These are phyloP conservation scores for Synanthedon andrenaeformis DNA, from an alignment of 2,888 invertebrate genomes.

Conservation along the genomic window DNA sequence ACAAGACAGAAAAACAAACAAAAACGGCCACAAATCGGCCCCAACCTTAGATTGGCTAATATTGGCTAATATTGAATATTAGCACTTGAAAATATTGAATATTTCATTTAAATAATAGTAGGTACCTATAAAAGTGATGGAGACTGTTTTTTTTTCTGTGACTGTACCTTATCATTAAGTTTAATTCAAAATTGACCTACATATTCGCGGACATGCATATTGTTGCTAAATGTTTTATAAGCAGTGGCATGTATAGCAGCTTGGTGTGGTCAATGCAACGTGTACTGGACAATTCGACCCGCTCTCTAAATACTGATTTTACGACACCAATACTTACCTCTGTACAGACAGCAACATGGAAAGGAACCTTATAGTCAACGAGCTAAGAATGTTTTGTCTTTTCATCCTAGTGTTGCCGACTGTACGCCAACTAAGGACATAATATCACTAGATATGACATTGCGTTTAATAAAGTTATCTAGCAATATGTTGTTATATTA, in stretches of 20 bases:
- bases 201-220: neutral
- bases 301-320: slow-evolving; percentile 43
- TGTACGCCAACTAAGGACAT: neutral
- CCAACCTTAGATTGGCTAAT: too few species aligned
- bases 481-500: neutral
- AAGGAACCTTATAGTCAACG: too few species aligned
- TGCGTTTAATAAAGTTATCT: neutral
- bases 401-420: too few species aligned
- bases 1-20: too few species aligned
- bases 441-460: neutral
- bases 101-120: too few species aligned
- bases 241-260: neutral
- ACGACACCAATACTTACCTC: slow-evolving; percentile 22
- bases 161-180: neutral
- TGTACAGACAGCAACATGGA: too few species aligned
- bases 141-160: too few species aligned
- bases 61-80: too few species aligned
- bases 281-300: neutral
- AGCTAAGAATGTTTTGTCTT: too few species aligned
- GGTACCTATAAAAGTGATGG: too few species aligned
- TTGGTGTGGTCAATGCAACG: neutral
- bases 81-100: too few species aligned
- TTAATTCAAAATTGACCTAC: neutral
- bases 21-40: too few species aligned
- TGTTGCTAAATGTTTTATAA: neutral